Conservation (phyloP, 2,888 invertebrate species). For the Plebejus melissa region DNA sequence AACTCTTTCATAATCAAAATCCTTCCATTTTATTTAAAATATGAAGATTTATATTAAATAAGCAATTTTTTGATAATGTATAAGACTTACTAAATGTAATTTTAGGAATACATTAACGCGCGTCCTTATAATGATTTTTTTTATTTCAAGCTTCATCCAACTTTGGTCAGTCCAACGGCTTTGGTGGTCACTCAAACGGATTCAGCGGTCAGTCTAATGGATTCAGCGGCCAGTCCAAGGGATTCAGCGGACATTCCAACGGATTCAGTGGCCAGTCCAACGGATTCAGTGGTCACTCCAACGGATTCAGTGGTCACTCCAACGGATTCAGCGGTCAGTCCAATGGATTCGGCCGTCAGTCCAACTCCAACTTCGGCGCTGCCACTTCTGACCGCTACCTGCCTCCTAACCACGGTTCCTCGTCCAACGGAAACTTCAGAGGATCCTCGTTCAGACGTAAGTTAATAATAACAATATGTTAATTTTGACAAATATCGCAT, state of each 20-base stretch:
- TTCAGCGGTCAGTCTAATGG: neutral
- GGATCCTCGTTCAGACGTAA: conserved; percentile 40
- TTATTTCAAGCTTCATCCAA: neutral
- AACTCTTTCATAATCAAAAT: no score
- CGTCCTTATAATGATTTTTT: neutral
- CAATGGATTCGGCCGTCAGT: neutral
- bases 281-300: neutral
- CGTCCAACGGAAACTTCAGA: conserved; percentile 37
- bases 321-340: neutral
- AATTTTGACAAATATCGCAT: no score
- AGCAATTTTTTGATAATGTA: no score
- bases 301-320: neutral
- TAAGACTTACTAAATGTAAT: no score
- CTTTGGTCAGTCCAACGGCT: conserved; percentile 10
- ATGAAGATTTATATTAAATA: no score
- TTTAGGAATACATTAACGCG: no score
- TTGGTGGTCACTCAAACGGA: neutral
- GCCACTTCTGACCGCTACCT: conserved; percentile 65
- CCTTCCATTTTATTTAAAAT: no score
- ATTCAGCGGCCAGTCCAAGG: neutral
- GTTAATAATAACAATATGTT: conserved; percentile 14
- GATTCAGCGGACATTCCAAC: no score
- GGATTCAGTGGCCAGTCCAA: conserved; percentile 36
- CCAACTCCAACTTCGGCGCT: conserved; percentile 42
- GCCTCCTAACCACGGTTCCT: conserved; percentile 58